Evolutionary conservation across 2,888 invertebrate genomes (phyloP).

Genomic region (Cosmopolites sordidus): DNA sequence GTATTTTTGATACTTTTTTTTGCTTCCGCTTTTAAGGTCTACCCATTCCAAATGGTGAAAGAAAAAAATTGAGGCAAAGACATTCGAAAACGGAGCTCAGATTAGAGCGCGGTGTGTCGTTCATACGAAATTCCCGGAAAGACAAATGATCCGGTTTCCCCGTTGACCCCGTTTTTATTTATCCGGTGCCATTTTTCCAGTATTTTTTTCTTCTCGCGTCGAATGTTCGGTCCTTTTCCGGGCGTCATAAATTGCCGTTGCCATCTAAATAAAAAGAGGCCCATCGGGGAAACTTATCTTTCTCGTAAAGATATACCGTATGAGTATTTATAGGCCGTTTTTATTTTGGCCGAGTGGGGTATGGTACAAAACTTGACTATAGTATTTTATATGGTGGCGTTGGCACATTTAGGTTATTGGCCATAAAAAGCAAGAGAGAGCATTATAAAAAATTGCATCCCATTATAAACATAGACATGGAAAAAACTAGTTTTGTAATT

Average conservation of each 20-base stretch:
- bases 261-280: slow-evolving; percentile 19
- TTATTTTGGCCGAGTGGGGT: slow-evolving; percentile 11
- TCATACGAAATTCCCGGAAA: background rate
- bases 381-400: background rate
- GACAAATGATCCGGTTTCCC: slow-evolving; percentile 2
- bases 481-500: too few species aligned
- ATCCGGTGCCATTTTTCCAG: slow-evolving; percentile 11
- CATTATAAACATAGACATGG: too few species aligned
- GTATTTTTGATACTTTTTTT: too few species aligned
- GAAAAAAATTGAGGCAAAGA: too few species aligned
- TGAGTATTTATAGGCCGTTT: slow-evolving; percentile 17
- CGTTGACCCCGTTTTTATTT: slow-evolving; percentile 11
- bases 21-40: too few species aligned
- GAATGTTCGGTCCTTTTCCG: slow-evolving; percentile 5
- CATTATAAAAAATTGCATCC: too few species aligned
- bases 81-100: too few species aligned
- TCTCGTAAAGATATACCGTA: slow-evolving; percentile 15
- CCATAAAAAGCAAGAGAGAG: too few species aligned
- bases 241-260: slow-evolving; percentile 11
- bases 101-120: background rate
- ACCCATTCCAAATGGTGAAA: too few species aligned
- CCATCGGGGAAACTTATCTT: slow-evolving; percentile 13
- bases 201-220: background rate
- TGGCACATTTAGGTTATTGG: background rate
- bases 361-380: background rate